Evolutionary conservation across 2,797 vertebrate species (phyloP).

Genomic region (Danio kyathit): DNA sequence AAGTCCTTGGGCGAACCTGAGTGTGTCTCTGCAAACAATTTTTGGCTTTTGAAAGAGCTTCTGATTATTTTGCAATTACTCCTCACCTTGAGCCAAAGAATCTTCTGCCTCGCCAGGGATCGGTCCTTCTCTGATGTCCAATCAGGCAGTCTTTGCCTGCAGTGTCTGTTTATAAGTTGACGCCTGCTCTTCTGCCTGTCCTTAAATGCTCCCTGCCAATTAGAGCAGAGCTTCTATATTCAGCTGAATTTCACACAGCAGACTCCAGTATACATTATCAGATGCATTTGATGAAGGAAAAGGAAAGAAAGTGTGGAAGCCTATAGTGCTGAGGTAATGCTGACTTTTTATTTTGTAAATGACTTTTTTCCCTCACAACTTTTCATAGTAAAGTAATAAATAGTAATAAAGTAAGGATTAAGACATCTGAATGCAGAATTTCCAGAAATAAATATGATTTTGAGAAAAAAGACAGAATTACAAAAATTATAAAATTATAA

Average conservation of each 20-base stretch:
- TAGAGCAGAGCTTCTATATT: background rate
- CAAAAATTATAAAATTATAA: too few species aligned
- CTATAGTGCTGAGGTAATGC: too few species aligned
- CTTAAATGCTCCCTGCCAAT: slow-evolving; percentile 29
- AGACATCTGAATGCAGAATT: too few species aligned
- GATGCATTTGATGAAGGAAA: background rate
- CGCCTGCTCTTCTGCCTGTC: background rate
- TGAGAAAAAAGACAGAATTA: too few species aligned
- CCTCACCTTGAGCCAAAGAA: slow-evolving; percentile 30
- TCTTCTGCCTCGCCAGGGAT: background rate
- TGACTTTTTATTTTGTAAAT: too few species aligned
- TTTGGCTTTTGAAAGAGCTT: slow-evolving; percentile 12
- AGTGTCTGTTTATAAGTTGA: slow-evolving; percentile 8
- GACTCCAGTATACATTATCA: background rate
- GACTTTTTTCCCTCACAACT: too few species aligned
- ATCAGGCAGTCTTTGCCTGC: slow-evolving; percentile 7
- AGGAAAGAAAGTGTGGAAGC: too few species aligned
- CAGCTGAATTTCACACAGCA: slow-evolving; percentile 6
- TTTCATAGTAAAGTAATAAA: too few species aligned
- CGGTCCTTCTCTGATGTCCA: background rate
- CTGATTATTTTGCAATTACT: slow-evolving; percentile 47
- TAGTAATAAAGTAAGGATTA: too few species aligned
- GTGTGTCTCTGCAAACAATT: slow-evolving; percentile 21
- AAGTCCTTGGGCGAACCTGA: background rate
- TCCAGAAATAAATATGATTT: too few species aligned